A percentile compares a stretch with the other conserved stretches of the same genome.
phyloP scores from a whole-genome alignment of 1,140 invertebrate genomes.

The Drosophila pachea region DNA sequence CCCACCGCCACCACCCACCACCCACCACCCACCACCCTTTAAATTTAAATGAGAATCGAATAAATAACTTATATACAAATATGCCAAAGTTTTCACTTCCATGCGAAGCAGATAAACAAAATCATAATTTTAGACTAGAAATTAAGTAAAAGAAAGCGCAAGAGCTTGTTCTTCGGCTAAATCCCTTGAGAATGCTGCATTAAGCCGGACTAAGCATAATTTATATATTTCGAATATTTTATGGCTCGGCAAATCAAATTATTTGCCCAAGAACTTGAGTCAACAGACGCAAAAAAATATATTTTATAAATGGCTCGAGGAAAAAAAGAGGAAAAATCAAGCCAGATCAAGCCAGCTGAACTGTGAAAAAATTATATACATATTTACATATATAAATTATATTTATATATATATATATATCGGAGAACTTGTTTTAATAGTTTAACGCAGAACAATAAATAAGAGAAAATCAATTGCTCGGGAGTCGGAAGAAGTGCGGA shows the following conservation, averaged over 20 bases:
- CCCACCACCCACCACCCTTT: no score
- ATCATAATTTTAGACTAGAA: slow-evolving; percentile 7
- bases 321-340: slow-evolving; percentile 25
- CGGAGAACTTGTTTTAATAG: slow-evolving; percentile 64
- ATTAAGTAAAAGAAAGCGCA: slow-evolving; percentile 8
- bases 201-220: slow-evolving; percentile 68
- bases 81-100: not conserved
- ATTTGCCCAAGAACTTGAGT: slow-evolving; percentile 74
- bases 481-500: slow-evolving; percentile 23
- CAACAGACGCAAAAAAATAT: slow-evolving; percentile 75
- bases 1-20: no score
- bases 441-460: slow-evolving; percentile 77
- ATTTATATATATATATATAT: not conserved
- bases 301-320: slow-evolving; percentile 49
- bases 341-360: slow-evolving; percentile 37
- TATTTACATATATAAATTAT: not conserved
- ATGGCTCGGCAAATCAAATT: slow-evolving; percentile 74
- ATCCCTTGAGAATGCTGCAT: slow-evolving; percentile 51
- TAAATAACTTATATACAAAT: not conserved
- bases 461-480: slow-evolving; percentile 71
- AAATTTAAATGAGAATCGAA: not conserved
- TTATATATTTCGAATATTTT: slow-evolving; percentile 66
- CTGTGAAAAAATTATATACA: slow-evolving; percentile 36
- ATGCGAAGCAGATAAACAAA: not conserved
- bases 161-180: slow-evolving; percentile 13